A percentile compares a stretch with the other conserved stretches of the same genome.
These are phyloP conservation scores for Neosalanx taihuensis DNA, from an alignment of 2,797 vertebrate species.

Conservation along the genomic window DNA sequence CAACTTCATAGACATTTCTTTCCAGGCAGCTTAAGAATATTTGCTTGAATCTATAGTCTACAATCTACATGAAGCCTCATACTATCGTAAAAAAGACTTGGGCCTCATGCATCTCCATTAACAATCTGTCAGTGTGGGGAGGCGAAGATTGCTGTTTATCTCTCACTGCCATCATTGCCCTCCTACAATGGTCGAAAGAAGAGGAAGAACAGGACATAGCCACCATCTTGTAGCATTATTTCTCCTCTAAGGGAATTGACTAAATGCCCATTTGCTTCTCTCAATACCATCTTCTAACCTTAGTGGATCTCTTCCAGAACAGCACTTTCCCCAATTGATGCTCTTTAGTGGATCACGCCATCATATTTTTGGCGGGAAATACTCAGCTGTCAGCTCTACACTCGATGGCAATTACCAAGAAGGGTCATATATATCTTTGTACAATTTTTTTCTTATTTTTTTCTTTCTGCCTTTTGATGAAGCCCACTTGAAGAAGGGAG, in stretches of 20 bases:
- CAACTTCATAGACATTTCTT: not conserved
- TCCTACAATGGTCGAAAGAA: slow-evolving; percentile 27
- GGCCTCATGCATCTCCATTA: not conserved
- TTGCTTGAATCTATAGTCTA: too few relatives aligned
- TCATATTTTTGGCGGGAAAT: slow-evolving; percentile 39
- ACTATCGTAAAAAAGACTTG: not conserved
- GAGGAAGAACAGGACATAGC: slow-evolving; percentile 41
- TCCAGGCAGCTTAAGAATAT: not conserved
- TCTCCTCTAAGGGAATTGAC: slow-evolving; percentile 66
- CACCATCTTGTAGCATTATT: slow-evolving; percentile 57
- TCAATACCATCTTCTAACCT: slow-evolving; percentile 32
- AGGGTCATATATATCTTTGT: slow-evolving; percentile 31
- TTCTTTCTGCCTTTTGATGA: not conserved
- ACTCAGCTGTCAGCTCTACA: slow-evolving; percentile 41
- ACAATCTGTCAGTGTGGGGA: not conserved
- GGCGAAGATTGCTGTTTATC: slow-evolving; percentile 21
- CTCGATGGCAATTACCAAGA: slow-evolving; percentile 37
- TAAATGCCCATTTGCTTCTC: slow-evolving; percentile 49
- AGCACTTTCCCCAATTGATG: slow-evolving; percentile 70
- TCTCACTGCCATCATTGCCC: slow-evolving; percentile 25
- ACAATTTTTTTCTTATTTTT: not conserved
- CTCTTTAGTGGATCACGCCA: slow-evolving; percentile 54
- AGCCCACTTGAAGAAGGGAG: too few relatives aligned
- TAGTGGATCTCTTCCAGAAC: slow-evolving; percentile 68
- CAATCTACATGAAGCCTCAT: not conserved